Evolutionary conservation across 1,140 invertebrate genomes (phyloP).

Genomic region (Campoletis sonorensis): DNA sequence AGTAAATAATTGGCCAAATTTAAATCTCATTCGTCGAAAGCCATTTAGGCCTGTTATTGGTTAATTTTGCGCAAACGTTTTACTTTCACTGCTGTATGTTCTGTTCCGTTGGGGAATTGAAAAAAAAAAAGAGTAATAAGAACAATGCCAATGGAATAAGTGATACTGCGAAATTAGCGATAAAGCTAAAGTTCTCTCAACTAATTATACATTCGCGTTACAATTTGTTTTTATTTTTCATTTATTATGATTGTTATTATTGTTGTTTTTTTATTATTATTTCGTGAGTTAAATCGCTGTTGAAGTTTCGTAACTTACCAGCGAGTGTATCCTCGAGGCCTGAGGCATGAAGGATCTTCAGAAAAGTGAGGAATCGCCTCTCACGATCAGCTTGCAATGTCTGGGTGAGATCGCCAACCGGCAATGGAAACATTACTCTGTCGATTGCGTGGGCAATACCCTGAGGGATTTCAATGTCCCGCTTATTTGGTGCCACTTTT

Average conservation of each 20-base stretch:
- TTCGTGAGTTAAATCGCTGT: no score
- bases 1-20: slow-evolving; percentile 10
- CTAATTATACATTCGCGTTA: no score
- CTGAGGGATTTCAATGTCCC: slow-evolving; percentile 89
- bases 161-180: slow-evolving; percentile 12
- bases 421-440: slow-evolving; percentile 91
- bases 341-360: slow-evolving; percentile 85
- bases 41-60: not conserved
- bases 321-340: slow-evolving; percentile 85
- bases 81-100: slow-evolving; percentile 14
- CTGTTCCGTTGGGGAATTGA: not conserved
- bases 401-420: slow-evolving; percentile 88
- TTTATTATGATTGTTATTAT: no score
- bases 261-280: no score
- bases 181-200: not conserved
- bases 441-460: slow-evolving; percentile 91
- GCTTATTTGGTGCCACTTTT: slow-evolving; percentile 85
- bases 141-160: slow-evolving; percentile 1
- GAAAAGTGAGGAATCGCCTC: slow-evolving; percentile 85
- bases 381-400: slow-evolving; percentile 89
- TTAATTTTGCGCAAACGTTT: not conserved
- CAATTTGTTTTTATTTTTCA: no score
- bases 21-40: not conserved
- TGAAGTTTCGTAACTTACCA: slow-evolving; percentile 72
- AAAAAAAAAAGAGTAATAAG: not conserved